Evolutionary conservation across 30 jellyfish, hydroid and myxozoan species (phyloP), one percentile per base, ranked within the genome.

Genomic region (Clytia hemisphaerica): DNA sequence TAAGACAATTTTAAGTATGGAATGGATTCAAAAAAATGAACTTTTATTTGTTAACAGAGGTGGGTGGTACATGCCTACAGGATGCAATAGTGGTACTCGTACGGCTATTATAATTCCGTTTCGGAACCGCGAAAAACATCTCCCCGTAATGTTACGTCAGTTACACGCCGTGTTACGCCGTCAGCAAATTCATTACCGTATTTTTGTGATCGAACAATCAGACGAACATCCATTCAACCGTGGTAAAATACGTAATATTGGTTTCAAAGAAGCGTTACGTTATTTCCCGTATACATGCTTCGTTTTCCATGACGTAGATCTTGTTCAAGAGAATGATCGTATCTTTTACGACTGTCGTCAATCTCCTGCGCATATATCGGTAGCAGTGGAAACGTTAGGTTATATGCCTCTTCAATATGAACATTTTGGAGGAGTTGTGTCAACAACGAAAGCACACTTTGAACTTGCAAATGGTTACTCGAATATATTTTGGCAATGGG

Each of bases 201-300:
- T 71, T 10, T 71, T 71, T 71, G 83, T 54, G 15, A 36, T 71
- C 7, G 83, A 71, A 16, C 83, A 71, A n/a, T 18, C n/a, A 4
- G 84, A 45, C 42, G 73, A 33, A 28, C 15, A 44, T 6, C 74
- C 76, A 7, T 76, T 76, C 37, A 76, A 76, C 34, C n/a, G 89
- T 32, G 89, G 88, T 6, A 67, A 40, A 67, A 37, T 76, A 1
- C 26, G 68, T 38, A 76, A 76, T 69, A 78, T 76, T 25, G 89
- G 89, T 5, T 61, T 38, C 2, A 27, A 14, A 5, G 89, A 76
- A 67, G 88, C 88, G 9, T 30, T 25, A 32, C 68, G 68, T 19
- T 37, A 14, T 37, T 71, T 33, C 21, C 48, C 68, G 14, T 76
- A 60, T 67, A 37, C 28, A 3, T 76, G 89, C 37, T 62, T 76